Evolutionary conservation across 2,797 vertebrate species (phyloP).

Genomic region (Lutjanus campechanus): DNA sequence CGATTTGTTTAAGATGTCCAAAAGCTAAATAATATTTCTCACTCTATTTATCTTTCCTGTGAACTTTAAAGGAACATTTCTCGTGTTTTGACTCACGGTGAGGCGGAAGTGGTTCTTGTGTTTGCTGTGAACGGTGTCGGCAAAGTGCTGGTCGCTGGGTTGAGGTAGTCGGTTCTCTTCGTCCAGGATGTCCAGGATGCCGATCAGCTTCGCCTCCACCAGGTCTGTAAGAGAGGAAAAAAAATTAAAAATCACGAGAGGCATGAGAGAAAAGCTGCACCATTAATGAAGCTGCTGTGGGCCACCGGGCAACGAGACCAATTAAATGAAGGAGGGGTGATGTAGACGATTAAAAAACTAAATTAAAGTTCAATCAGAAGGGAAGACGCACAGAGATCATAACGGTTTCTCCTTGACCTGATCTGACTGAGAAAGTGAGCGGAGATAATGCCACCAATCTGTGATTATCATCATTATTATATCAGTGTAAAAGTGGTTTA

Average conservation of each 20-base stretch:
- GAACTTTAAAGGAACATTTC: not conserved
- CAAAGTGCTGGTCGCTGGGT: conserved; percentile 97
- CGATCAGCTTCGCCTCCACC: conserved; percentile 95
- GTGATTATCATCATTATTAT: not conserved
- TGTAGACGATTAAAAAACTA: conserved; percentile 7
- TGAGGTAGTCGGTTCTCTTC: conserved; percentile 98
- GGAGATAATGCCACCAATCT: not conserved
- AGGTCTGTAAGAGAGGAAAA: conserved; percentile 86
- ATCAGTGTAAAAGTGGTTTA: not conserved
- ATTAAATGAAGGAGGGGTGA: conserved; percentile 15
- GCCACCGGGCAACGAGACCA: not conserved
- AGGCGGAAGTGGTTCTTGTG: conserved; percentile 97
- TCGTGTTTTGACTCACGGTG: conserved; percentile 84
- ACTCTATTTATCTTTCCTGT: not conserved
- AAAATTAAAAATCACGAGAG: not conserved
- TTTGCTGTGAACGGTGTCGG: conserved; percentile 93
- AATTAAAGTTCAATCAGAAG: conserved; percentile 36
- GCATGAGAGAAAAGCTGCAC: not conserved
- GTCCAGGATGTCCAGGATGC: conserved; percentile 97
- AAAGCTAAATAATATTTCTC: not conserved
- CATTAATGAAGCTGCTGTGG: not conserved
- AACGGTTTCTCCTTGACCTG: conserved; percentile 26
- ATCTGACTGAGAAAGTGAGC: not conserved
- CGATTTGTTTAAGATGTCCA: not conserved
- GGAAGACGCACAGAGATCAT: not conserved